Conservation (phyloP, 2,797 vertebrate species). For the Mycteria americana region DNA sequence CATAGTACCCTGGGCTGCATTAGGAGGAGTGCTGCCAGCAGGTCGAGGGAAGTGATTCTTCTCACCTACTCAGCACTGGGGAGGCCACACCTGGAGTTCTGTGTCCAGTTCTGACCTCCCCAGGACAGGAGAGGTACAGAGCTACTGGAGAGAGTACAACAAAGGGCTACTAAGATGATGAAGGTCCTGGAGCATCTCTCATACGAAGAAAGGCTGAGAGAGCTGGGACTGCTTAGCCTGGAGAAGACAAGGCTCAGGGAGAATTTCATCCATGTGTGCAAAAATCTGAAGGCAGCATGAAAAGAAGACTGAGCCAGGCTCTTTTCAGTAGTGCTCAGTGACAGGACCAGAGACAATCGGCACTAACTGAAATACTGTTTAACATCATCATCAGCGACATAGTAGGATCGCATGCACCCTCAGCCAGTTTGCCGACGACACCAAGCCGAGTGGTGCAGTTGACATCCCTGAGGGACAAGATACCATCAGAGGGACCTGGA, state of each 20-base stretch:
- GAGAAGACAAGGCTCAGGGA: background rate
- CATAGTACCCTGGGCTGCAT: background rate
- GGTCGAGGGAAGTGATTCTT: background rate
- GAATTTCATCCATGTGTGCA: background rate
- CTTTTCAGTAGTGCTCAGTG: background rate
- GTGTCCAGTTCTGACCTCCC: background rate
- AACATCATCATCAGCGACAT: background rate
- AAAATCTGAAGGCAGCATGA: fast-evolving
- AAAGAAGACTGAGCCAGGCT: fast-evolving
- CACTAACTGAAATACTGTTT: background rate
- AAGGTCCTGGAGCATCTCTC: background rate
- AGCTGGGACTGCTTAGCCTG: background rate
- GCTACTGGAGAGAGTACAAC: background rate
- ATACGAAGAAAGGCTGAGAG: background rate
- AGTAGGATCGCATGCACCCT: background rate
- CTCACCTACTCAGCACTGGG: background rate
- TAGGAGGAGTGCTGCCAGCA: background rate
- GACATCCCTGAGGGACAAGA: background rate
- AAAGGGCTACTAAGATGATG: background rate
- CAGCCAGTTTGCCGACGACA: background rate
- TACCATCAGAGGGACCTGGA: background rate
- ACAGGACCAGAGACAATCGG: background rate
- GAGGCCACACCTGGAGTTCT: background rate
- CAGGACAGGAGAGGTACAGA: background rate
- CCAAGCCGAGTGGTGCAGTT: too few species aligned